These are phyloP conservation scores for Halictus quadricinctus DNA, from an alignment of 2,888 invertebrate genomes.

Conservation along the genomic window DNA sequence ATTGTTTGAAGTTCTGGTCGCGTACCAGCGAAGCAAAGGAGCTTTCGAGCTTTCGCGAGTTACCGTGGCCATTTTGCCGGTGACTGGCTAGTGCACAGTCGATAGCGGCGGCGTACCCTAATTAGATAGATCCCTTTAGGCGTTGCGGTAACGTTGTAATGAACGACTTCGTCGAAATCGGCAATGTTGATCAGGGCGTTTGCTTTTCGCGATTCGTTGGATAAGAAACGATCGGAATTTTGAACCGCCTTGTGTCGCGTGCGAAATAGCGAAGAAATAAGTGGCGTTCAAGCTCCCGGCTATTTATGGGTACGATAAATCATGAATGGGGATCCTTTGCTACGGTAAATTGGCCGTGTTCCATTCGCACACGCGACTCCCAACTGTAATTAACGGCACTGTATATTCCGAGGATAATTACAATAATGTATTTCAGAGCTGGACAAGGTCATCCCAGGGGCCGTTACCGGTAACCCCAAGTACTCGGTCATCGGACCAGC, in stretches of 20 bases:
- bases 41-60: background rate
- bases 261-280: slow-evolving; percentile 28
- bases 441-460: slow-evolving; percentile 81
- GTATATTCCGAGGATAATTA: slow-evolving; percentile 81
- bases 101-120: slow-evolving; percentile 32
- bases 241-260: background rate
- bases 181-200: background rate
- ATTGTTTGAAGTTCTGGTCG: background rate
- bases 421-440: slow-evolving; percentile 82
- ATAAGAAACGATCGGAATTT: slow-evolving; percentile 1
- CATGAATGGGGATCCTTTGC: slow-evolving; percentile 75
- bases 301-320: slow-evolving; percentile 79
- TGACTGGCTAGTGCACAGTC: slow-evolving; percentile 23
- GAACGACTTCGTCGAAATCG: slow-evolving; percentile 19
- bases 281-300: slow-evolving; percentile 39
- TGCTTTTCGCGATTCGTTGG: slow-evolving; percentile 8
- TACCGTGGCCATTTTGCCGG: slow-evolving; percentile 17
- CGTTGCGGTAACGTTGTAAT: slow-evolving; percentile 15
- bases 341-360: slow-evolving; percentile 80
- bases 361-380: slow-evolving; percentile 70
- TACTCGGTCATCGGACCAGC: slow-evolving; percentile 87
- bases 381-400: slow-evolving; percentile 78
- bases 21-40: slow-evolving; percentile 27
- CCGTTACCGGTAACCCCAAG: slow-evolving; percentile 80
- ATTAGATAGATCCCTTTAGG: slow-evolving; percentile 22